These are phyloP conservation scores for Diadophis punctatus DNA, from an alignment of 2,113 vertebrate genomes.

Conservation along the genomic window DNA sequence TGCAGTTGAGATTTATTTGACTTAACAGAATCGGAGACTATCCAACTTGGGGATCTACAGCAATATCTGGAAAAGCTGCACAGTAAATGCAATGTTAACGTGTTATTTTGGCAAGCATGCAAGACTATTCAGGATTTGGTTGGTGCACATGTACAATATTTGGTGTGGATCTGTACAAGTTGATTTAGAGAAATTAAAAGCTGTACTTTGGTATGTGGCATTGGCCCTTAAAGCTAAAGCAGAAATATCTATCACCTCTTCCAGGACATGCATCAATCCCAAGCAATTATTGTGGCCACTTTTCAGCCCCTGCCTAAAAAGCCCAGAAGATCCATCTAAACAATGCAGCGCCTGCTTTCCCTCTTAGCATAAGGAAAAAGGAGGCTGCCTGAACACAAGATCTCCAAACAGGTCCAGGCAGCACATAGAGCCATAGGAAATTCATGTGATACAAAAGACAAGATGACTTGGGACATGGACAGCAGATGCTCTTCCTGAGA, in stretches of 20 bases:
- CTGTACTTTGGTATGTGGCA: neutral
- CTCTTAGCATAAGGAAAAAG: constrained; percentile 23
- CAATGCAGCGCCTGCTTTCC: constrained; percentile 26
- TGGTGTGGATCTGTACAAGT: neutral
- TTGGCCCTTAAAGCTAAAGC: neutral
- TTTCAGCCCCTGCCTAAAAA: neutral
- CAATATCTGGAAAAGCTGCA: neutral
- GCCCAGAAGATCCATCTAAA: constrained; percentile 26
- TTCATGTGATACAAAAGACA: constrained; percentile 3
- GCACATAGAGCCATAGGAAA: constrained; percentile 42
- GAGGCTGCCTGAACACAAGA: constrained; percentile 42
- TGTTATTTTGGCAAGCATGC: neutral
- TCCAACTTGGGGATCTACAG: neutral
- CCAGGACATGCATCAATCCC: fast-evolving
- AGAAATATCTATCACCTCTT: neutral
- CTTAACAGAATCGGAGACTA: neutral
- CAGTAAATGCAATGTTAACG: neutral
- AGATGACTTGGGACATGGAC: neutral
- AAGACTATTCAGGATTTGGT: neutral
- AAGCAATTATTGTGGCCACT: neutral
- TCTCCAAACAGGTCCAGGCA: neutral
- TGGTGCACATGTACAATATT: neutral
- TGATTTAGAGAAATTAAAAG: neutral
- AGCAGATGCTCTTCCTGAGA: neutral
- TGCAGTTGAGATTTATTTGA: neutral